A percentile compares a stretch with the other conserved stretches of the same genome.
Evolutionary conservation across 2,113 vertebrate species (phyloP).

Genomic region (Austrofundulus limnaeus): DNA sequence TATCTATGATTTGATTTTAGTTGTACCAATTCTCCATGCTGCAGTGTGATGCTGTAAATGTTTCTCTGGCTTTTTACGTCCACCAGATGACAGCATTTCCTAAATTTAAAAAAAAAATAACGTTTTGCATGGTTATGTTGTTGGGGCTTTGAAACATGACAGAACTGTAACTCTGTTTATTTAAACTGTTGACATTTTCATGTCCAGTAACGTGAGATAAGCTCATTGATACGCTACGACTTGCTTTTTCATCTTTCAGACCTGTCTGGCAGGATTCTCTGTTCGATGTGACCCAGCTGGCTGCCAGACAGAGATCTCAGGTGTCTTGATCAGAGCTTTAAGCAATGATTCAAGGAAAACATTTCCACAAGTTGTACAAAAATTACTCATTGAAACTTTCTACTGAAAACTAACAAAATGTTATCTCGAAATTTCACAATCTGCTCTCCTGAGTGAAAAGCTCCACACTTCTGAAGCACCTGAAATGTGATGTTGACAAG

Average conservation of each 20-base stretch:
- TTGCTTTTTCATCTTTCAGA: neutral
- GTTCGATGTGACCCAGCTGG: neutral
- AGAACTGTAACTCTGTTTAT: neutral
- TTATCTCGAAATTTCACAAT: no score
- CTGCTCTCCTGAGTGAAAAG: no score
- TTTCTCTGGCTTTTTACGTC: slow-evolving; percentile 6
- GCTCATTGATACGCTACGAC: neutral
- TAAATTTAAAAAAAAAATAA: slow-evolving; percentile 10
- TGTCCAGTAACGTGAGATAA: neutral
- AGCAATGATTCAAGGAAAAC: neutral
- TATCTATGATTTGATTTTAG: no score
- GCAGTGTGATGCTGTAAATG: neutral
- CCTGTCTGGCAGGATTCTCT: neutral
- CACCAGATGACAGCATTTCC: slow-evolving; percentile 52
- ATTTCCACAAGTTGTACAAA: neutral
- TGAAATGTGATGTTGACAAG: no score
- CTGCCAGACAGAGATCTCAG: slow-evolving; percentile 1
- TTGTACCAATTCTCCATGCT: neutral
- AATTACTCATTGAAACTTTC: no score
- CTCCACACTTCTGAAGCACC: no score
- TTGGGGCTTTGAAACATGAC: no score
- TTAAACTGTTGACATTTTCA: neutral
- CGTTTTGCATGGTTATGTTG: no score
- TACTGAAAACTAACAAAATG: no score
- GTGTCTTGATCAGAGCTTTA: neutral